Conservation (phyloP, 2,888 invertebrate genomes). For the Pteria penguin region DNA sequence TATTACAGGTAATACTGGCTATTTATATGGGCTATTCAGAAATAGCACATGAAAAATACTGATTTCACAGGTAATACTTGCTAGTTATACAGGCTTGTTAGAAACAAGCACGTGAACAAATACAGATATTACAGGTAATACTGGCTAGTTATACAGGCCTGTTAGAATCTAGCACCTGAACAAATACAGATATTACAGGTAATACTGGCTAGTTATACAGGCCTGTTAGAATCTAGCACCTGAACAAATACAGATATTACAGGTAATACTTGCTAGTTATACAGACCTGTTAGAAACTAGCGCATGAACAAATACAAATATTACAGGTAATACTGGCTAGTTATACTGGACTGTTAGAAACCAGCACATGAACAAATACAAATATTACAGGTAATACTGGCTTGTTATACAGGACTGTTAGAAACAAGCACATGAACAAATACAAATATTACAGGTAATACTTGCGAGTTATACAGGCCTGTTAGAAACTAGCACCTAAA, state of each 20-base stretch:
- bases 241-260: constrained; percentile 82
- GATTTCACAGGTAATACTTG: constrained; percentile 75
- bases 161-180: neutral
- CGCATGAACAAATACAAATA: constrained; percentile 63
- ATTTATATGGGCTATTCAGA: neutral
- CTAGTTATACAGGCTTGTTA: no score
- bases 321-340: constrained; percentile 65
- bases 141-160: neutral
- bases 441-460: constrained; percentile 91
- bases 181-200: neutral
- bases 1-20: constrained; percentile 69
- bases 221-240: neutral
- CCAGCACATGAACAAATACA: neutral
- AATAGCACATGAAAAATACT: constrained; percentile 60
- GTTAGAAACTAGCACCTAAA: constrained; percentile 79
- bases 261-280: constrained; percentile 98
- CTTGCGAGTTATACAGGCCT: constrained; percentile 94
- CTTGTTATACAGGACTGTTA: neutral
- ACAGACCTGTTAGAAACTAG: constrained; percentile 85
- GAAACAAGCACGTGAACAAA: neutral
- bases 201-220: neutral
- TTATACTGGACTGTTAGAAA: neutral
- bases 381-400: neutral
- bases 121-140: constrained; percentile 88
- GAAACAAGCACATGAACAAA: neutral